Evolutionary conservation across 2,888 invertebrate genomes (phyloP), one percentile per base, ranked within the genome.

Genomic region (Nysson spinosus): DNA sequence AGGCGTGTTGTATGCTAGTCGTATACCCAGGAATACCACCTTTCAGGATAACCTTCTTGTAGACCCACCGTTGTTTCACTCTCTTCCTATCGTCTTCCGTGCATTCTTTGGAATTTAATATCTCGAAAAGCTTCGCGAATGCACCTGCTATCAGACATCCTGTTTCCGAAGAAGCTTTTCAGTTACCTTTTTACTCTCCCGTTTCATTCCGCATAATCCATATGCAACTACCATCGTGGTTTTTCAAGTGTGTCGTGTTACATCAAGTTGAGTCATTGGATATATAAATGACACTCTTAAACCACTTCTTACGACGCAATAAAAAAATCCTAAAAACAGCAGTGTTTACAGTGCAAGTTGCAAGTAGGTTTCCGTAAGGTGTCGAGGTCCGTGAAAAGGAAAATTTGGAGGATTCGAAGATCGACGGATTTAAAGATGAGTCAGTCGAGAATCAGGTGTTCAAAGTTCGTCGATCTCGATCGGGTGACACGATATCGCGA

Each of bases 381-480:
- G n/a, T 26, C 19, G 12, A 22, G 12, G 24, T 3, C 4, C 16
- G 14, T 3, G 22, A 11, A 16, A 14, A 34, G 39, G 17, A 28
- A 40, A 28, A 54, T 39, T 44, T 22, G 16, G 28, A 60, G 7
- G 22, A 49, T 35, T 47, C 34, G 35, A 30, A 55, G 44, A 52
- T 58, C 47, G 57, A 44, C 57, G 49, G 58, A 69, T 72, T 56
- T 44, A 52, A 52, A 58, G 43, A 42, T 51, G 64, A 72, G 72
- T 72, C 72, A 69, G 64, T 62, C 49, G 68, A 64, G 52, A 47
- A 47, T 47, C 52, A 34, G 44, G 35, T 60, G 40, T 26, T 35
- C 56, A 47, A 72, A 61, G 57, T 64, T 64, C 64, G 55, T 69
- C 69, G 56, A 72, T 72, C 35, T 60, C 56, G 58, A 63, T 58